Conservation (phyloP, 2,797 vertebrate genomes). For the Gallinago nigripennis region DNA sequence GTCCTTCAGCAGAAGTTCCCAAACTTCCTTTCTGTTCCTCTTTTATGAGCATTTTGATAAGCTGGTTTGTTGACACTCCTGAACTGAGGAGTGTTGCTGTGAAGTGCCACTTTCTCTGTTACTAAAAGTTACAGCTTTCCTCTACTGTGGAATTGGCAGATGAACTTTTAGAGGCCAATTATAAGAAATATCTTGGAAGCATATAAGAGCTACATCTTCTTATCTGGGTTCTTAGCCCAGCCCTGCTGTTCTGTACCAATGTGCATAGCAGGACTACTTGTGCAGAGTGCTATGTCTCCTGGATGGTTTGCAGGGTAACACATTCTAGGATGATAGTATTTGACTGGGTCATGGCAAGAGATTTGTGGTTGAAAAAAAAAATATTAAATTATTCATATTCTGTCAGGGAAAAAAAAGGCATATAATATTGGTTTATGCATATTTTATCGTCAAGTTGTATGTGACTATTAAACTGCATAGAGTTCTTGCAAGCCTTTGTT, state of each 20-base stretch:
- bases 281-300: not conserved
- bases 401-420: not conserved
- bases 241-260: not conserved
- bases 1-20: not conserved
- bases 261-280: not conserved
- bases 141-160: not conserved
- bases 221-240: not conserved
- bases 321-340: not conserved
- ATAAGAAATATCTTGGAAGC: conserved; percentile 32
- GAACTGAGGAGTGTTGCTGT: not conserved
- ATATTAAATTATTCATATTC: conserved; percentile 45
- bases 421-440: conserved; percentile 62
- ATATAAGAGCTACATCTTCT: conserved; percentile 50
- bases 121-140: too few species aligned
- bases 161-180: conserved; percentile 20
- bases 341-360: conserved; percentile 7
- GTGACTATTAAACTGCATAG: conserved; percentile 45
- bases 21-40: not conserved
- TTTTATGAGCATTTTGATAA: conserved; percentile 31
- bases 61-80: not conserved
- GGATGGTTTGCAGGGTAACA: not conserved
- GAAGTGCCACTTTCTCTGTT: not conserved
- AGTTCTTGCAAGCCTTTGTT: conserved; percentile 58
- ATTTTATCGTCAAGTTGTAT: conserved; percentile 61
- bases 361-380: conserved; percentile 34